Evolutionary conservation across 2,888 invertebrate genomes (phyloP).

Genomic region (Phalera bucephala): DNA sequence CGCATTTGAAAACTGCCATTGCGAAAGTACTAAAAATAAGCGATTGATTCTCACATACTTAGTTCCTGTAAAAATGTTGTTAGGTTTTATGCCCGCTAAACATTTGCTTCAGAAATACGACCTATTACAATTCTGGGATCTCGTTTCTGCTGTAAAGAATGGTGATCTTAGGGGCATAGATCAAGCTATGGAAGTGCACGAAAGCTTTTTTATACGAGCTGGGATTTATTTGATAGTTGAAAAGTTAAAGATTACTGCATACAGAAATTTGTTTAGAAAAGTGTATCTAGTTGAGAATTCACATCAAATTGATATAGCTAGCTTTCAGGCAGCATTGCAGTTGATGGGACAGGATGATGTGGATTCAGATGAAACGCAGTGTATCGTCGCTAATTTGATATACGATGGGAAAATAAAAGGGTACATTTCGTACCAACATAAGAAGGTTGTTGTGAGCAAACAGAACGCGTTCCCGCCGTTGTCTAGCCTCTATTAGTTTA

Average conservation of each 20-base stretch:
- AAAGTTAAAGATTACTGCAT: conserved; percentile 96
- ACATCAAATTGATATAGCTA: conserved; percentile 94
- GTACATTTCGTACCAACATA: conserved; percentile 98
- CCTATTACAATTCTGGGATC: conserved; percentile 94
- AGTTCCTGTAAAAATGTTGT: conserved; percentile 97
- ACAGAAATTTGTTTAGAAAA: conserved; percentile 97
- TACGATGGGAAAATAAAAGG: conserved; percentile 98
- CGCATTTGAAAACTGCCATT: conserved; percentile 96
- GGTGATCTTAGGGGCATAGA: conserved; percentile 94
- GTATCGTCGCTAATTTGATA: conserved; percentile 98
- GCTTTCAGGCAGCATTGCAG: conserved; percentile 91
- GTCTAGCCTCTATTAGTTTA: conserved; percentile 80
- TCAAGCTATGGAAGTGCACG: conserved; percentile 92
- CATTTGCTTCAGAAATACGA: conserved; percentile 93
- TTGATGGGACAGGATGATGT: conserved; percentile 93
- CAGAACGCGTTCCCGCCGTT: conserved; percentile 96
- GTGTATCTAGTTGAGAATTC: conserved; percentile 89
- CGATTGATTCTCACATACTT: conserved; percentile 96
- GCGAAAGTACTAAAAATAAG: conserved; percentile 92
- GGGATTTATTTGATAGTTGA: conserved; percentile 99
- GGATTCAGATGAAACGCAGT: conserved; percentile 97
- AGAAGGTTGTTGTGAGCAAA: conserved; percentile 98
- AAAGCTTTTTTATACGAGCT: conserved; percentile 96
- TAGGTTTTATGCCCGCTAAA: conserved; percentile 96
- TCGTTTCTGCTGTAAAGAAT: conserved; percentile 93